A percentile compares a stretch with the other conserved stretches of the same genome.
These are phyloP conservation scores for Trichogramma evanescens DNA, from an alignment of 2,888 invertebrate species.

Conservation along the genomic window DNA sequence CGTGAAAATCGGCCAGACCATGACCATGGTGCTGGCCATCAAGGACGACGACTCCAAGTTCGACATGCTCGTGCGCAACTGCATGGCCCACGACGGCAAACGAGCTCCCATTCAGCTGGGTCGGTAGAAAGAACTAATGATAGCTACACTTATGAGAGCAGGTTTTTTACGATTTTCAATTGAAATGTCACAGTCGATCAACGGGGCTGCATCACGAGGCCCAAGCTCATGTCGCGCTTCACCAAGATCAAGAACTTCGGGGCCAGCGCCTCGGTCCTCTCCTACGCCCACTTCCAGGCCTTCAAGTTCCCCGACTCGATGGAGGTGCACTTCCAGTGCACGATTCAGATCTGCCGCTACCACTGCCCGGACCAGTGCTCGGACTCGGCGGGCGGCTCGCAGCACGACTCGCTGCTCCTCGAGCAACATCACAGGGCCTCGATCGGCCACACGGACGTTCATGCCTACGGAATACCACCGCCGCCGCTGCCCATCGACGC, in stretches of 20 bases:
- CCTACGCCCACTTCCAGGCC: conserved; percentile 90
- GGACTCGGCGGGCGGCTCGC: conserved; percentile 50
- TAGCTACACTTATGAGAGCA: too few relatives aligned
- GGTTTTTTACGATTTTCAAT: neutral
- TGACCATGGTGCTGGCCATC: conserved; percentile 94
- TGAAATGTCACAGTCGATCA: conserved; percentile 58
- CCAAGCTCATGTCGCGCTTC: conserved; percentile 87
- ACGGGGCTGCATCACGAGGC: conserved; percentile 84
- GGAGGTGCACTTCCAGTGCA: conserved; percentile 94
- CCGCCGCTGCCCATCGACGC: conserved; percentile 59
- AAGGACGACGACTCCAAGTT: conserved; percentile 93
- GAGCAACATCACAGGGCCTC: conserved; percentile 53
- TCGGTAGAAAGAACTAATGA: neutral
- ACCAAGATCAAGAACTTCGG: conserved; percentile 94
- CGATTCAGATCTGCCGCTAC: conserved; percentile 87
- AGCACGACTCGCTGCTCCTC: conserved; percentile 37
- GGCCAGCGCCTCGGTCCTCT: conserved; percentile 82
- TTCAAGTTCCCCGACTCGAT: conserved; percentile 94
- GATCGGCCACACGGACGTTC: conserved; percentile 45
- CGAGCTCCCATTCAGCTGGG: conserved; percentile 84
- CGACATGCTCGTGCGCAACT: conserved; percentile 90
- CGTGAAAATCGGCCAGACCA: conserved; percentile 91
- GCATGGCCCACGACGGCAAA: conserved; percentile 91
- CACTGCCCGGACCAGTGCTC: conserved; percentile 90
- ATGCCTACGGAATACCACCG: conserved; percentile 64